phyloP scores from a whole-genome alignment of 2,797 vertebrate species.

The Notamacropus eugenii region DNA sequence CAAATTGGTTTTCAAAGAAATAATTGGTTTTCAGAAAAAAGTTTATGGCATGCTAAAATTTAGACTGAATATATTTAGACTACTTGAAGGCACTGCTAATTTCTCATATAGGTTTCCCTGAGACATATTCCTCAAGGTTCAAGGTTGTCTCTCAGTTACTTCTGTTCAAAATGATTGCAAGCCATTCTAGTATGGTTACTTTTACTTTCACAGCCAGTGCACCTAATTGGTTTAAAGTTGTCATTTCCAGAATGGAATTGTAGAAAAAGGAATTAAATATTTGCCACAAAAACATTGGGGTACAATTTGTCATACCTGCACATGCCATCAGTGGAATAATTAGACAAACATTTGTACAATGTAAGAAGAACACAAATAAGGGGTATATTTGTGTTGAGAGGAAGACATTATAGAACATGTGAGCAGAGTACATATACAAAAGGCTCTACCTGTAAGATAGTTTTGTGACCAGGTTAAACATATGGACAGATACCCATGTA shows the following conservation, averaged over 20 bases:
- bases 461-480: neutral
- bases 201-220: neutral
- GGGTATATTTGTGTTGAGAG: neutral
- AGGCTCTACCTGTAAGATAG: neutral
- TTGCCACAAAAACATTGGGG: neutral
- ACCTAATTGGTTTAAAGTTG: neutral
- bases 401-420: neutral
- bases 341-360: neutral
- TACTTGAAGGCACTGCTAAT: neutral
- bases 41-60: neutral
- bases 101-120: neutral
- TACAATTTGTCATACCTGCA: neutral
- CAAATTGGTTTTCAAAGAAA: neutral
- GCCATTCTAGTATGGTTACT: neutral
- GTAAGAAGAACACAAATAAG: neutral
- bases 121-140: neutral
- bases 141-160: neutral
- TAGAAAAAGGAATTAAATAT: neutral
- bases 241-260: neutral
- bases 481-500: neutral
- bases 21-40: neutral
- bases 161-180: neutral
- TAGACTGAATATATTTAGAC: neutral
- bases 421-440: neutral
- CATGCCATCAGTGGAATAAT: neutral